Evolutionary conservation across 2,888 invertebrate genomes (phyloP).

Genomic region (Agrochola lota): DNA sequence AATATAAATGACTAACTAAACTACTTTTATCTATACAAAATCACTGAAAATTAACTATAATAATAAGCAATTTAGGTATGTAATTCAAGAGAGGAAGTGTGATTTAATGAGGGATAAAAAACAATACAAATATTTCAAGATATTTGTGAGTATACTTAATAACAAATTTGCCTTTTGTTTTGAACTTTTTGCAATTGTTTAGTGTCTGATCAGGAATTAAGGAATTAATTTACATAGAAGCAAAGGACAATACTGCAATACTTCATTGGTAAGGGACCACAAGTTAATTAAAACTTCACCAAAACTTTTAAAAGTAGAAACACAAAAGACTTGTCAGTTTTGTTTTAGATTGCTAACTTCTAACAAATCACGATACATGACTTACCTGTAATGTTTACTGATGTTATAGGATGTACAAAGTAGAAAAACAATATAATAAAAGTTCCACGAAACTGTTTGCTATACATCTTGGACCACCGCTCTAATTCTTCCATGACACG

Average conservation of each 20-base stretch:
- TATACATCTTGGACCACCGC: constrained; percentile 85
- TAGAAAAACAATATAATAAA: constrained; percentile 73
- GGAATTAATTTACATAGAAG: background rate
- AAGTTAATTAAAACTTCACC: background rate
- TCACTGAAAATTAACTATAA: background rate
- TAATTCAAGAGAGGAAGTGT: background rate
- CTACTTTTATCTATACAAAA: background rate
- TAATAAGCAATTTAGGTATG: background rate
- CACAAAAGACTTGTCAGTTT: constrained; percentile 26
- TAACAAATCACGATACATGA: constrained; percentile 6
- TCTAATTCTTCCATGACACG: constrained; percentile 88
- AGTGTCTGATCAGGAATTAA: no score
- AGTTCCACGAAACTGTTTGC: constrained; percentile 74
- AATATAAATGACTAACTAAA: background rate
- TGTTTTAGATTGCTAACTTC: background rate
- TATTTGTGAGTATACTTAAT: background rate
- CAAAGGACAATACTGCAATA: background rate
- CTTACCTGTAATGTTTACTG: constrained; percentile 83
- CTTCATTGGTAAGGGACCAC: background rate
- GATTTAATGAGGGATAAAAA: background rate
- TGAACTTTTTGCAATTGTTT: background rate
- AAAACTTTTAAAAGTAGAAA: constrained; percentile 23
- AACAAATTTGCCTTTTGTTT: background rate
- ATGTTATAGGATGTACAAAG: constrained; percentile 65
- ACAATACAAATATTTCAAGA: background rate